Evolutionary conservation across 2,113 vertebrate genomes (phyloP).

Genomic region (Orycteropus afer): DNA sequence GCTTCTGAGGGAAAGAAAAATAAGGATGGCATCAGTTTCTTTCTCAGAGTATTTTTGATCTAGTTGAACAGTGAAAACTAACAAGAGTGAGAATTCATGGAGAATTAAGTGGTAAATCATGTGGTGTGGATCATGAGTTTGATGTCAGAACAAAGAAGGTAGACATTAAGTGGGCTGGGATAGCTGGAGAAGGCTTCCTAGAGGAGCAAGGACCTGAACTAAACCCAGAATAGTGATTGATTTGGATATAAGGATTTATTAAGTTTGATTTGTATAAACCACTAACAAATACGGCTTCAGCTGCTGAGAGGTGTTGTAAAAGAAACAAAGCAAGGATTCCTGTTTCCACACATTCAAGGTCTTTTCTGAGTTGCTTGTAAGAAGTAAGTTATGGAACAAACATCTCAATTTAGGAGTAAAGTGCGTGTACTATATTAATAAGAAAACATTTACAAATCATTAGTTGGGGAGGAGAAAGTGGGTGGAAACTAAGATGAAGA

Average conservation of each 20-base stretch:
- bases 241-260: not conserved
- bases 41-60: not conserved
- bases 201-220: not conserved
- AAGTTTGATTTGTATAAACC: not conserved
- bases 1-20: constrained; percentile 22
- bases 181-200: not conserved
- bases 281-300: not conserved
- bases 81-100: not conserved
- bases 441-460: not conserved
- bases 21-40: not conserved
- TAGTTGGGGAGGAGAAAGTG: not conserved
- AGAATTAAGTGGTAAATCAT: not conserved
- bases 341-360: not conserved
- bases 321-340: not conserved
- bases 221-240: not conserved
- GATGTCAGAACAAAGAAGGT: not conserved
- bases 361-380: constrained; percentile 4
- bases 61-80: not conserved
- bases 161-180: accelerated
- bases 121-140: not conserved
- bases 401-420: not conserved
- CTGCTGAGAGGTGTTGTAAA: not conserved
- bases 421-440: not conserved
- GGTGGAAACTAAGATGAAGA: not conserved
- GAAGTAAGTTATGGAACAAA: not conserved